Evolutionary conservation across 2,113 vertebrate species (phyloP).

Genomic region (human (Homo sapiens)): GRCh38 chrX:83528001-83528500

Average conservation of each 20-base stretch:
- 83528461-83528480: not conserved
- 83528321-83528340: constrained; percentile 34
- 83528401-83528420: not conserved
- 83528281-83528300: constrained; percentile 51
- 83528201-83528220: constrained; percentile 32
- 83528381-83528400: not conserved
- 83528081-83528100: constrained; percentile 34
- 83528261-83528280: not conserved
- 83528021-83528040: not conserved
- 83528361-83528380: not conserved
- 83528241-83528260: constrained; percentile 47
- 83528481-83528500: constrained; percentile 38
- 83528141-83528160: not conserved
- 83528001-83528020: not conserved
- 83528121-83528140: constrained; percentile 36
- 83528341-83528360: constrained; percentile 27
- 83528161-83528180: constrained; percentile 25
- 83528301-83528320: constrained; percentile 32
- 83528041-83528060: not conserved
- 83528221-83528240: constrained; percentile 57
- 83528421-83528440: not conserved
- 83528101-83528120: not conserved
- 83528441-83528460: not conserved
- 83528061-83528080: not conserved
- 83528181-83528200: constrained; percentile 5